Percentiles rank a stretch among this genome's conserved stretches.
Evolutionary conservation across 2,113 vertebrate species (phyloP).

Genomic region (Polypterus senegalus): DNA sequence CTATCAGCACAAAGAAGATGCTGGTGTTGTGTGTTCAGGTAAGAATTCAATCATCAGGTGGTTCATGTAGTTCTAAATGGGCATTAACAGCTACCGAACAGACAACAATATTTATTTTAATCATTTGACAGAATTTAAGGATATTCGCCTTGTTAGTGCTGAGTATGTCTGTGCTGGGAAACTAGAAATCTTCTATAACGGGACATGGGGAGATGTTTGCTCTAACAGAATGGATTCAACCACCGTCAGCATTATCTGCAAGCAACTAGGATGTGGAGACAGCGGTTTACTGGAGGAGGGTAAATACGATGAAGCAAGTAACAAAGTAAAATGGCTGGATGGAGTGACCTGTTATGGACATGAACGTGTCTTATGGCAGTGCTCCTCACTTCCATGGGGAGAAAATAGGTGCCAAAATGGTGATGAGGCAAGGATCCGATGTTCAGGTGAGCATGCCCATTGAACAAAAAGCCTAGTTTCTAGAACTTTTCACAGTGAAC

Average conservation of each 20-base stretch:
- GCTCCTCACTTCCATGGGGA: constrained; percentile 24
- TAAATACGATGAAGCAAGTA: neutral
- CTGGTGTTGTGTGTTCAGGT: constrained; percentile 39
- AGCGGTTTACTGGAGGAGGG: constrained; percentile 8
- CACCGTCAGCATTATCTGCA: constrained; percentile 24
- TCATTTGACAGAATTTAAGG: constrained; percentile 27
- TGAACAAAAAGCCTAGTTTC: no score
- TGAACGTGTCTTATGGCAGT: constrained; percentile 26
- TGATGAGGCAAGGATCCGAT: constrained; percentile 28
- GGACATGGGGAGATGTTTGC: constrained; percentile 28
- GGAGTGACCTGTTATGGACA: constrained; percentile 22
- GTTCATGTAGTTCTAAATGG: neutral
- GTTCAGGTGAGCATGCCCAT: constrained; percentile 17
- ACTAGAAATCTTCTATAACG: constrained; percentile 33
- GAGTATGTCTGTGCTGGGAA: constrained; percentile 20
- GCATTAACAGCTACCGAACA: neutral
- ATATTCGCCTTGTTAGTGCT: constrained; percentile 22
- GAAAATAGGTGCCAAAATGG: constrained; percentile 12
- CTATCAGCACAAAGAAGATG: no score
- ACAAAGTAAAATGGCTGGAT: constrained; percentile 25
- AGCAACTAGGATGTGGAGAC: constrained; percentile 32
- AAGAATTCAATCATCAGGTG: neutral
- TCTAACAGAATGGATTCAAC: constrained; percentile 14
- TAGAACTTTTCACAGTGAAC: no score
- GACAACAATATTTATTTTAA: constrained; percentile 4